Base-by-base conservation (phyloP, 2,797 vertebrate species). In the Champsocephalus esox region DNA sequence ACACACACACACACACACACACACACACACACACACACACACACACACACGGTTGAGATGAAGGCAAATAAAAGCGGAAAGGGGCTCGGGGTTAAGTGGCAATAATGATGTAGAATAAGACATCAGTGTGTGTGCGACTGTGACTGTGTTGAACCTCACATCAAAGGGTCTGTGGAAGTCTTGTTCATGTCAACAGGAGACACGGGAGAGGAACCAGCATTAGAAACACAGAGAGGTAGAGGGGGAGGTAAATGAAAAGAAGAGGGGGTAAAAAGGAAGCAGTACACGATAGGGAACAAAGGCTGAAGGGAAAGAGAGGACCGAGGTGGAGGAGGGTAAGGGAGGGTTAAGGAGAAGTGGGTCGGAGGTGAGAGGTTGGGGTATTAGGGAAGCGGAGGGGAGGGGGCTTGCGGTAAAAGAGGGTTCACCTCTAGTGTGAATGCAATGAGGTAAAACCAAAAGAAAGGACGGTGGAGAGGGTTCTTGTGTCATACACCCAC, bases 71-170 rank as follows among this genome's bases (percentile, higher is more conserved):
- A 88, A 91, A 90, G 87, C 77, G 80, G 59, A 64, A 76, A 68
- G 66, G 82, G 89, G 77, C 81, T 81, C 8, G n/a, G 84, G 92
- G 92, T 93, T 93, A 94, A 94, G 92, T 92, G 91, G 89, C 88
- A 92, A 93, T 94, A 93, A 94, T 90, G 90, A 92, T 88, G 83
- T 75, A 75, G 89, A 88, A 90, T 88, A 90, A 90, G 87, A 88
- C 81, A 82, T 75, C 45, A 50, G 66, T 70, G 67, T 50, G 67
- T 66, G 57, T 62, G 76, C n/a, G n/a, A n/a, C n/a, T 73, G 72
- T 66, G 24, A 24, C 24, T 28, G 64, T 64, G 62, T 57, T 89
- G 69, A 85, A 76, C 81, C 80, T 77, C 66, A 88, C 87, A 87
- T 92, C 91, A 93, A 90, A 93, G 89, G 70, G 73, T 88, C 82